phyloP scores from a whole-genome alignment of 2,797 vertebrate genomes.

The Monodelphis domestica region DNA sequence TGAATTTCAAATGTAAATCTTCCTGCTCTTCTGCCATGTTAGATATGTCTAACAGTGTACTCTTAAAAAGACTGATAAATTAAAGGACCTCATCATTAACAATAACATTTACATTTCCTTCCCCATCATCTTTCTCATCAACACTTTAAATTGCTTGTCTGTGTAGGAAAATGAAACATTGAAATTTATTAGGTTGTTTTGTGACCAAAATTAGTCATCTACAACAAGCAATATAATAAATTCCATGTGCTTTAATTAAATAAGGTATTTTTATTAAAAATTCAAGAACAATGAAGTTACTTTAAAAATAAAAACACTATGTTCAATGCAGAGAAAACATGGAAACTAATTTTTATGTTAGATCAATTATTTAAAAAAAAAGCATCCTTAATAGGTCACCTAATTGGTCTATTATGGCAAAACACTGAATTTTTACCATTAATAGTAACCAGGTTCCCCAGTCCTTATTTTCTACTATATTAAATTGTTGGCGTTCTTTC shows the following conservation, averaged over 20 bases:
- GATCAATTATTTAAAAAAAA: not conserved
- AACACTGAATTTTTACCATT: not conserved
- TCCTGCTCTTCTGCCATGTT: no score
- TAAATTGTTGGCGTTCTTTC: not conserved
- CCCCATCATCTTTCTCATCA: no score
- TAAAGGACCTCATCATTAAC: no score
- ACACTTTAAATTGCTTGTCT: not conserved
- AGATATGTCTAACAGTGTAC: no score
- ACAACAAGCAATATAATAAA: not conserved
- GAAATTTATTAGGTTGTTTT: constrained; percentile 17
- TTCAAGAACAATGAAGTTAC: constrained; percentile 8
- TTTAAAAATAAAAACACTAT: not conserved
- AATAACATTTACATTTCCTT: no score
- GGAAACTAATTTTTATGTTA: constrained; percentile 6
- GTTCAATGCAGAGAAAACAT: not conserved
- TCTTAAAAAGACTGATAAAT: no score
- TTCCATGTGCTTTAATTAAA: not conserved
- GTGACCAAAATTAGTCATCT: not conserved
- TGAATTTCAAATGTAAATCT: no score
- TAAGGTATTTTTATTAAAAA: constrained; percentile 42
- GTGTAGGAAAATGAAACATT: not conserved
- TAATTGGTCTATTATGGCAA: not conserved
- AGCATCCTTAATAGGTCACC: not conserved
- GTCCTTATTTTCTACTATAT: not conserved
- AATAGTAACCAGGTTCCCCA: not conserved